Conservation (phyloP, 2,888 invertebrate species). For the Apamea sordens region DNA sequence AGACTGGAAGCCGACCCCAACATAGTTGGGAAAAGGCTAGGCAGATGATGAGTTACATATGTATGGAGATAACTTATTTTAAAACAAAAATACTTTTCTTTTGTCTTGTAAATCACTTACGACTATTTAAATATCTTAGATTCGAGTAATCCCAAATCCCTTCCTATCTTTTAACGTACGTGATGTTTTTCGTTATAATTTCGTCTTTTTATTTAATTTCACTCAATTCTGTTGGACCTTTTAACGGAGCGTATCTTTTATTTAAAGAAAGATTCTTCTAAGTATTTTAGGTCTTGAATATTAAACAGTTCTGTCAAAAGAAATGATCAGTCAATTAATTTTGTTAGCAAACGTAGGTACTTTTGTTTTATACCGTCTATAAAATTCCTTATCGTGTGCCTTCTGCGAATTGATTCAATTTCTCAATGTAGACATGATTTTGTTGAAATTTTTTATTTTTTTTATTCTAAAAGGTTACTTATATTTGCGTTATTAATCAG, state of each 20-base stretch:
- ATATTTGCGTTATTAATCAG: not conserved
- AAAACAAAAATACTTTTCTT: not conserved
- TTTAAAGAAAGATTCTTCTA: not conserved
- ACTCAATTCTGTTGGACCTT: slow-evolving; percentile 14
- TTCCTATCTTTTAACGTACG: not conserved
- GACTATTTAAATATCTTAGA: slow-evolving; percentile 15
- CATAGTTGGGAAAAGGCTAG: too few relatives aligned
- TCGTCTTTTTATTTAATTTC: slow-evolving; percentile 4
- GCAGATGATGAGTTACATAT: too few relatives aligned
- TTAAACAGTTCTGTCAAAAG: slow-evolving; percentile 12
- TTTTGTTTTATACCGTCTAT: slow-evolving; percentile 32
- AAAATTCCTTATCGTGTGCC: slow-evolving; percentile 39
- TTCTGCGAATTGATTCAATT: slow-evolving; percentile 10
- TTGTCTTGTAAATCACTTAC: not conserved
- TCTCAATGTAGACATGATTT: slow-evolving; percentile 43
- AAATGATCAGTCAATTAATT: slow-evolving; percentile 39
- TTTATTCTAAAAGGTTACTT: slow-evolving; percentile 30
- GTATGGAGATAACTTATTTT: not conserved
- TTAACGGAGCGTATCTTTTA: slow-evolving; percentile 27
- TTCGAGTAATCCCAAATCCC: not conserved
- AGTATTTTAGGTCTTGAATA: not conserved
- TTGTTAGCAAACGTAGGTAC: slow-evolving; percentile 13
- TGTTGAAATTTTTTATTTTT: slow-evolving; percentile 17
- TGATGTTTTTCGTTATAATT: not conserved
- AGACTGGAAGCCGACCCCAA: too few relatives aligned